These are phyloP conservation scores for Xanthorhoe spadicearia DNA, from an alignment of 2,888 invertebrate genomes.

Conservation along the genomic window DNA sequence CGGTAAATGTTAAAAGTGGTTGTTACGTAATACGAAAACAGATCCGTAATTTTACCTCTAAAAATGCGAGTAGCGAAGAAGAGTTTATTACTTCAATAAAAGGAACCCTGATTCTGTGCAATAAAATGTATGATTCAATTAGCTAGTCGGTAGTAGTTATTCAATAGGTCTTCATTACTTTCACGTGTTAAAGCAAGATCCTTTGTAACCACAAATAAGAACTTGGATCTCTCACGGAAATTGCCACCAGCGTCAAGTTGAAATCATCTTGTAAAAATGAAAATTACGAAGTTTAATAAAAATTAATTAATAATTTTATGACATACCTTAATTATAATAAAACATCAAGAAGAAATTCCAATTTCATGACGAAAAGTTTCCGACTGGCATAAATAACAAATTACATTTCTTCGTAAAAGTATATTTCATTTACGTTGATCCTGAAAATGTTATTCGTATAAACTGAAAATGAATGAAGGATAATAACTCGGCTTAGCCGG, in stretches of 20 bases:
- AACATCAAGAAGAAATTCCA: neutral
- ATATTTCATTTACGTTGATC: conserved; percentile 12
- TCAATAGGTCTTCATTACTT: neutral
- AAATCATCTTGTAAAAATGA: no score
- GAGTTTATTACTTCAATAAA: conserved; percentile 27
- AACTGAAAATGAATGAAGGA: conserved; percentile 28
- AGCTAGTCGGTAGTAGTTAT: conserved; percentile 9
- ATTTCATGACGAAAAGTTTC: neutral
- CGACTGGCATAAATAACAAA: neutral
- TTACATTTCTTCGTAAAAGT: conserved; percentile 3
- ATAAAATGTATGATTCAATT: conserved; percentile 32
- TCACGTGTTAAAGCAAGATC: neutral
- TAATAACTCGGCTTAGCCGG: conserved; percentile 26
- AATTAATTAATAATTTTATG: neutral
- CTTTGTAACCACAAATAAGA: neutral
- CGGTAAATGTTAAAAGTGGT: neutral
- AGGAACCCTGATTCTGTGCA: conserved; percentile 24
- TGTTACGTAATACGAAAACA: conserved; percentile 2
- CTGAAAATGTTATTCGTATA: conserved; percentile 16
- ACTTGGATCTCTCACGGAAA: neutral
- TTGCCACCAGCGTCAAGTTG: no score
- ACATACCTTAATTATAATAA: neutral
- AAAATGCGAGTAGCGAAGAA: conserved; percentile 20
- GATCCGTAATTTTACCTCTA: conserved; percentile 17
- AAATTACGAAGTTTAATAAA: neutral